Conservation (phyloP, 2,113 vertebrate genomes). For the Orientallactaga bullata region DNA sequence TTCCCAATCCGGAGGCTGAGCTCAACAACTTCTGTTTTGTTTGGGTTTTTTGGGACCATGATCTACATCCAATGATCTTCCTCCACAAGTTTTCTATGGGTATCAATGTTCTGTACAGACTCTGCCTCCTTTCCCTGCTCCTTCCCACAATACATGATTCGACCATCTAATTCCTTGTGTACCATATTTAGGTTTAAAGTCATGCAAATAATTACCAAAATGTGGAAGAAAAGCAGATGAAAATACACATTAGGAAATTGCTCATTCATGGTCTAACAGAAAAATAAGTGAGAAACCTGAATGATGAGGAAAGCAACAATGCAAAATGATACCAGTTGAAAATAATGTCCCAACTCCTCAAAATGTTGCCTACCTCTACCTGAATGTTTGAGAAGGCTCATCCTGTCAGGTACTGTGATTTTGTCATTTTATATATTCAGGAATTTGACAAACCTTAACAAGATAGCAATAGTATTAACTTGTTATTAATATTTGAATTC, state of each 20-base stretch:
- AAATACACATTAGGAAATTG: not conserved
- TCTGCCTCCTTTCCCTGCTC: not conserved
- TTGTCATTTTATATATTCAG: not conserved
- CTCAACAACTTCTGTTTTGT: not conserved
- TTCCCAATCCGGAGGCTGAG: not conserved
- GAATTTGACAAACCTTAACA: not conserved
- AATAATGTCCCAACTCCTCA: not conserved
- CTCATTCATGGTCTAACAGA: not conserved
- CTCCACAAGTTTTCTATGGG: fast-evolving
- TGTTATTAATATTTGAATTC: not conserved
- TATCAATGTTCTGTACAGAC: fast-evolving
- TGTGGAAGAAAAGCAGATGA: not conserved
- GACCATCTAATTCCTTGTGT: not conserved
- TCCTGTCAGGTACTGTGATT: not conserved
- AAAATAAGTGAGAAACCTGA: not conserved
- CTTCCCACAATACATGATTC: not conserved
- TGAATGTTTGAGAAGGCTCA: not conserved
- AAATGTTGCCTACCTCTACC: not conserved
- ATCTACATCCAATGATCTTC: not conserved
- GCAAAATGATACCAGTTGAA: not conserved
- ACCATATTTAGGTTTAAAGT: not conserved
- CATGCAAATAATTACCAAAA: not conserved
- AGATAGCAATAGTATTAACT: not conserved
- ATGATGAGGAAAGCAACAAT: not conserved
- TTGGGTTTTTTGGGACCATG: not conserved